phyloP scores from a whole-genome alignment of 2,888 invertebrate species.

The Magallana nippona region DNA sequence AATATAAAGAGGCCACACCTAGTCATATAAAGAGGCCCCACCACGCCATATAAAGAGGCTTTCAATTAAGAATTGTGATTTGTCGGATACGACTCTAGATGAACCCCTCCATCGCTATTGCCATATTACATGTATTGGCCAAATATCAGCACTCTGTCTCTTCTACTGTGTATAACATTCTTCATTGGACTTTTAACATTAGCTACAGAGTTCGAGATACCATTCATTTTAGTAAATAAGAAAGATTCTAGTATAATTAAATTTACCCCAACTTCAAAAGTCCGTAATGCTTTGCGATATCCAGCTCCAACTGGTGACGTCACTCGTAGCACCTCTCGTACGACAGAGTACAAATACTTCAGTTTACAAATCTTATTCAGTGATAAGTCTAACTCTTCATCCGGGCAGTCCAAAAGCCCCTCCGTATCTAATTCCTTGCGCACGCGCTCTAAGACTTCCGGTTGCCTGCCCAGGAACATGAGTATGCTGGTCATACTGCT shows the following conservation, averaged over 20 bases:
- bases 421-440: conserved; percentile 61
- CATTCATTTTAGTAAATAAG: no score
- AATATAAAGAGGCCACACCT: no score
- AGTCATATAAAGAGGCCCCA: no score
- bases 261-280: conserved; percentile 75
- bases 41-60: no score
- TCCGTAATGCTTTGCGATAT: conserved; percentile 70
- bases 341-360: conserved; percentile 64
- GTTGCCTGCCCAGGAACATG: conserved; percentile 62
- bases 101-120: no score
- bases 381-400: conserved; percentile 51
- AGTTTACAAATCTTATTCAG: conserved; percentile 53
- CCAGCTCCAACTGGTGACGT: conserved; percentile 73
- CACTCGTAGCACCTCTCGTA: conserved; percentile 72
- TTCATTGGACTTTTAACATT: no score
- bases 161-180: no score
- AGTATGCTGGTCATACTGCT: conserved; percentile 67
- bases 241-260: neutral
- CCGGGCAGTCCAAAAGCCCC: conserved; percentile 48
- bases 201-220: no score
- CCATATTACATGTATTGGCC: no score
- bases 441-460: conserved; percentile 62
- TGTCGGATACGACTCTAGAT: no score
- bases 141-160: no score
- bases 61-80: no score